Conservation (phyloP, 2,113 vertebrate genomes). For the Candoia aspera region DNA sequence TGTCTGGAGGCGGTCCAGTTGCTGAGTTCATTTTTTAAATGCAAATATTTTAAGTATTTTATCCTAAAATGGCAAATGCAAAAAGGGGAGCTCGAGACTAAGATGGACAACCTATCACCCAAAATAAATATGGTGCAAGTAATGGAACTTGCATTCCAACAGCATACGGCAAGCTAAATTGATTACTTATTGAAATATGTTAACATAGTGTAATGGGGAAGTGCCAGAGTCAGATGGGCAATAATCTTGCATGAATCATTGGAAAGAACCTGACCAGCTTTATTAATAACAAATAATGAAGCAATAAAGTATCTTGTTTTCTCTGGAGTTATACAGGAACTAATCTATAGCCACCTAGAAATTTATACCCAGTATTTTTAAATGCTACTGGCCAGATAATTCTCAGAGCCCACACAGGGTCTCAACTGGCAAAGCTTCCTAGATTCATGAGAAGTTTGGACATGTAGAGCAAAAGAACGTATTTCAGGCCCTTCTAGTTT, state of each 20-base stretch:
- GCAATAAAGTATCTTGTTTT: conserved; percentile 64
- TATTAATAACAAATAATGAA: conserved; percentile 53
- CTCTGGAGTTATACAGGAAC: conserved; percentile 34
- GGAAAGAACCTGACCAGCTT: conserved; percentile 55
- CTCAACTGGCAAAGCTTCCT: neutral
- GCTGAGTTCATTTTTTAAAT: conserved; percentile 81
- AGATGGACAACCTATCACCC: conserved; percentile 72
- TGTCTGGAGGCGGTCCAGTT: conserved; percentile 77
- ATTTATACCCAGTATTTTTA: conserved; percentile 42
- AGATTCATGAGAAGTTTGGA: neutral
- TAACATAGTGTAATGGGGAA: conserved; percentile 74
- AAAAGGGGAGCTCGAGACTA: conserved; percentile 70
- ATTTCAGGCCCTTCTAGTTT: neutral
- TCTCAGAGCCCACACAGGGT: neutral
- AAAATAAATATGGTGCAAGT: conserved; percentile 72
- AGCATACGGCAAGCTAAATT: conserved; percentile 68
- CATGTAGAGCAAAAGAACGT: neutral
- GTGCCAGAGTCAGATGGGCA: conserved; percentile 69
- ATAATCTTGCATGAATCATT: conserved; percentile 76
- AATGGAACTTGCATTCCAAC: conserved; percentile 76
- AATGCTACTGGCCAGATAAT: neutral
- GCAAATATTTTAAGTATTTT: conserved; percentile 83
- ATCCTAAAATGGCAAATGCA: conserved; percentile 78
- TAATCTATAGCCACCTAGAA: conserved; percentile 63
- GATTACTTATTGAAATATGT: conserved; percentile 79